These are phyloP conservation scores for Piliocolobus tephrosceles DNA, from an alignment of 2,113 vertebrate species.

Conservation along the genomic window DNA sequence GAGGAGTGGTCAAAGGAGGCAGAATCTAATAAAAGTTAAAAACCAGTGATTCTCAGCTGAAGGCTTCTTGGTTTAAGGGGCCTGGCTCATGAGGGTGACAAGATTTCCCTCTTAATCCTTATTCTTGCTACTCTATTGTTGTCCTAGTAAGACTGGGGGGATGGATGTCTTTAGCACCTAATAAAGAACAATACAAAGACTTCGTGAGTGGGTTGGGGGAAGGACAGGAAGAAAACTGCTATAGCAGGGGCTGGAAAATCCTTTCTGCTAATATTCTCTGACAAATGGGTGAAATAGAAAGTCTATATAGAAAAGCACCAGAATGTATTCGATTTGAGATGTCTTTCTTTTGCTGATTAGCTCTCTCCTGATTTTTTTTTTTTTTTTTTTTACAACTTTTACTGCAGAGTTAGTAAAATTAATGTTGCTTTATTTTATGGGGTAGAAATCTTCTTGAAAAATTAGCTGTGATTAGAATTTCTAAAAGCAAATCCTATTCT, in stretches of 20 bases:
- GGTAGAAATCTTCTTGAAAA: conserved; percentile 49
- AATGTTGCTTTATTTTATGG: conserved; percentile 46
- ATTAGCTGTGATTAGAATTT: conserved; percentile 60
- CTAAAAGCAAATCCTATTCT: conserved; percentile 46
- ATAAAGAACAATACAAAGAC: neutral
- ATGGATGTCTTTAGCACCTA: neutral
- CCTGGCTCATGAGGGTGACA: conserved; percentile 26
- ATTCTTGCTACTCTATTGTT: conserved; percentile 12
- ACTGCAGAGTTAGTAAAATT: conserved; percentile 38
- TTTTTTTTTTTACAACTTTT: neutral
- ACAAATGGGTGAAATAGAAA: neutral
- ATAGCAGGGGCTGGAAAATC: neutral
- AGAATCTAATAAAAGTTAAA: conserved; percentile 17
- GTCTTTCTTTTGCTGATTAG: neutral
- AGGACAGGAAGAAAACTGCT: neutral
- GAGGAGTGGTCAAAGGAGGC: neutral
- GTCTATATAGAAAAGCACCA: neutral
- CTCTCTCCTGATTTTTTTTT: neutral
- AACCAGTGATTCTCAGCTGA: neutral
- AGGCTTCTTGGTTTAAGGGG: conserved; percentile 2
- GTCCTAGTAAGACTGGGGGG: neutral
- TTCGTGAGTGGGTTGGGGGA: neutral
- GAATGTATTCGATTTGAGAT: neutral
- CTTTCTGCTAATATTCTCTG: neutral
- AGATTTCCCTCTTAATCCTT: neutral